Evolutionary conservation across 2,888 invertebrate genomes (phyloP).

Genomic region (Exocentrus adspersus): DNA sequence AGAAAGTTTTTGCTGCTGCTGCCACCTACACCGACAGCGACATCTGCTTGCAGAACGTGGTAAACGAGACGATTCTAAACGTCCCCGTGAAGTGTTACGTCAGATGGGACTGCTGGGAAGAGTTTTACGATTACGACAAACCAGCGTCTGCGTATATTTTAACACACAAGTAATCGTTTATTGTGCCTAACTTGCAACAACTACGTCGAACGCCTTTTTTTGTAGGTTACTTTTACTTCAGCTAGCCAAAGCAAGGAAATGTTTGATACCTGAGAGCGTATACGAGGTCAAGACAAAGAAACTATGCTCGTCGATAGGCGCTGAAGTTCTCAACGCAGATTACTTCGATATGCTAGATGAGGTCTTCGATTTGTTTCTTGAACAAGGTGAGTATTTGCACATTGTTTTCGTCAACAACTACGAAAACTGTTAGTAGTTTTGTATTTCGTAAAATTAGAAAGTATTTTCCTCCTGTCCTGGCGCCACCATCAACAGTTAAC

Average conservation of each 20-base stretch:
- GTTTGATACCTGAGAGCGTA: constrained; percentile 31
- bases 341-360: constrained; percentile 39
- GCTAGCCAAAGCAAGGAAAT: constrained; percentile 45
- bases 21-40: constrained; percentile 33
- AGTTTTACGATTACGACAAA: constrained; percentile 35
- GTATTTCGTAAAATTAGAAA: too few relatives aligned
- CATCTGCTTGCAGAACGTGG: constrained; percentile 43
- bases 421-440: too few relatives aligned
- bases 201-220: too few relatives aligned
- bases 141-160: constrained; percentile 40
- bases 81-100: constrained; percentile 36
- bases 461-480: too few relatives aligned
- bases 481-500: too few relatives aligned
- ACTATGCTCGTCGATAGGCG: constrained; percentile 45
- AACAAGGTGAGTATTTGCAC: constrained; percentile 44
- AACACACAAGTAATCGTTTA: constrained; percentile 50
- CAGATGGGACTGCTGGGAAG: constrained; percentile 38
- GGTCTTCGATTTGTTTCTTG: constrained; percentile 51
- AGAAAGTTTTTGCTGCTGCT: constrained; percentile 25
- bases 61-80: constrained; percentile 27
- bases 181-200: too few relatives aligned
- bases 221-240: constrained; percentile 47
- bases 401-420: too few relatives aligned
- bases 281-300: constrained; percentile 37
- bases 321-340: constrained; percentile 42